Evolutionary conservation across 1,140 invertebrate species (phyloP).

Genomic region (Watersipora subatra): DNA sequence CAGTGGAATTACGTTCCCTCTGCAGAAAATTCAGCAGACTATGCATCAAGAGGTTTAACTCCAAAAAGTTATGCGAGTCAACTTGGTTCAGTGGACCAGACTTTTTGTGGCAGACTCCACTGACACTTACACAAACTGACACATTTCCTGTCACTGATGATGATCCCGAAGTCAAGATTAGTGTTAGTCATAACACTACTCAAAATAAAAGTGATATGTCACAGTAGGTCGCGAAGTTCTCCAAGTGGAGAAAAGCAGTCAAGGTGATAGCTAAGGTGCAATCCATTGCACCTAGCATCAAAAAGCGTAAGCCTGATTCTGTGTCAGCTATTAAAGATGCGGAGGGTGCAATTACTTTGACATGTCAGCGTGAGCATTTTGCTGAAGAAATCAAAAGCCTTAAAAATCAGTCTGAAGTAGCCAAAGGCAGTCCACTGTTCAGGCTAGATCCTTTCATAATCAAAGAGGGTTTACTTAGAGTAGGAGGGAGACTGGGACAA

Average conservation of each 20-base stretch:
- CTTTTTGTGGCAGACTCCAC: neutral
- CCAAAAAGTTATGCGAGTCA: neutral
- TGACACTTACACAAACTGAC: neutral
- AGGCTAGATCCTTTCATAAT: conserved; percentile 1
- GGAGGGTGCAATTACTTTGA: neutral
- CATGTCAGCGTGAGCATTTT: neutral
- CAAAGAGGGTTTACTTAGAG: conserved; percentile 2
- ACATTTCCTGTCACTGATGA: neutral
- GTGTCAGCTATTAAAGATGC: neutral
- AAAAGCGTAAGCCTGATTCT: neutral
- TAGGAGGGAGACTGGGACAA: neutral
- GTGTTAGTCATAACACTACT: neutral
- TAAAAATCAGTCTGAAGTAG: neutral
- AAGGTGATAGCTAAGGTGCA: neutral
- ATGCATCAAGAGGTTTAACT: neutral
- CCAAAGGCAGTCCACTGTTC: neutral
- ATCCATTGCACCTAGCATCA: neutral
- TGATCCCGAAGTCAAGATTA: neutral
- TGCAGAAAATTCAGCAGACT: neutral
- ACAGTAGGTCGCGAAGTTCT: neutral
- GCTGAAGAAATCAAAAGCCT: neutral
- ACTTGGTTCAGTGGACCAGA: neutral
- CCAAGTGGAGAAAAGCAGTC: neutral
- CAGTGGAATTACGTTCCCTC: neutral
- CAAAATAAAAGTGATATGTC: neutral